These are phyloP conservation scores for Omphaloscelis lunosa DNA, from an alignment of 2,888 invertebrate genomes.

Conservation along the genomic window DNA sequence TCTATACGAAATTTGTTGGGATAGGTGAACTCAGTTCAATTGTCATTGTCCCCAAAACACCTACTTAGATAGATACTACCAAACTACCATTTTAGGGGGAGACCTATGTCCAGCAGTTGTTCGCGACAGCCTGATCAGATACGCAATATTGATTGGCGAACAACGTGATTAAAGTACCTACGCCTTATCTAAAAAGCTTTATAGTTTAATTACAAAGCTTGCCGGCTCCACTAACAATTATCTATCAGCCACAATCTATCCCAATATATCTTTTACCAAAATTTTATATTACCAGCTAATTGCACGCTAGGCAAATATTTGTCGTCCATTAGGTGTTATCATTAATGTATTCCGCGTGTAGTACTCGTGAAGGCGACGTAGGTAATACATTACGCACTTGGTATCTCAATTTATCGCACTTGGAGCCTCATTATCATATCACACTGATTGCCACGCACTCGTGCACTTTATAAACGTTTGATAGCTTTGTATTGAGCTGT, in stretches of 20 bases:
- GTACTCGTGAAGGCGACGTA: conserved; percentile 30
- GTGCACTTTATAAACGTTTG: conserved; percentile 32
- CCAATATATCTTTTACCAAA: conserved; percentile 51
- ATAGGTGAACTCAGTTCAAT: neutral
- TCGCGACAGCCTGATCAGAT: conserved; percentile 40
- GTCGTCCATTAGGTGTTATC: conserved; percentile 63
- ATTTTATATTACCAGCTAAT: conserved; percentile 54
- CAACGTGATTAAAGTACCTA: conserved; percentile 28
- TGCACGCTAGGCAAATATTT: conserved; percentile 60
- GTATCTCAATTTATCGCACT: conserved; percentile 44
- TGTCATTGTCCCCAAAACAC: neutral
- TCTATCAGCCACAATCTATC: conserved; percentile 52
- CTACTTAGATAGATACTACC: neutral
- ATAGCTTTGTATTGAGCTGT: conserved; percentile 45
- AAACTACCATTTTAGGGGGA: conserved; percentile 9
- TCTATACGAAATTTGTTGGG: neutral
- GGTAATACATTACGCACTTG: conserved; percentile 40
- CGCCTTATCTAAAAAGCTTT: conserved; percentile 54
- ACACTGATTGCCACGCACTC: conserved; percentile 54
- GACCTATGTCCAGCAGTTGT: conserved; percentile 23
- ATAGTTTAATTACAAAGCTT: conserved; percentile 52
- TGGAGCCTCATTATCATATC: conserved; percentile 47
- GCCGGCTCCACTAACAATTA: conserved; percentile 54
- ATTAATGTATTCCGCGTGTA: conserved; percentile 67
- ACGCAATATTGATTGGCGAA: conserved; percentile 47